These are phyloP conservation scores for Anagrus nilaparvatae DNA, from an alignment of 1,140 invertebrate species.

Conservation along the genomic window DNA sequence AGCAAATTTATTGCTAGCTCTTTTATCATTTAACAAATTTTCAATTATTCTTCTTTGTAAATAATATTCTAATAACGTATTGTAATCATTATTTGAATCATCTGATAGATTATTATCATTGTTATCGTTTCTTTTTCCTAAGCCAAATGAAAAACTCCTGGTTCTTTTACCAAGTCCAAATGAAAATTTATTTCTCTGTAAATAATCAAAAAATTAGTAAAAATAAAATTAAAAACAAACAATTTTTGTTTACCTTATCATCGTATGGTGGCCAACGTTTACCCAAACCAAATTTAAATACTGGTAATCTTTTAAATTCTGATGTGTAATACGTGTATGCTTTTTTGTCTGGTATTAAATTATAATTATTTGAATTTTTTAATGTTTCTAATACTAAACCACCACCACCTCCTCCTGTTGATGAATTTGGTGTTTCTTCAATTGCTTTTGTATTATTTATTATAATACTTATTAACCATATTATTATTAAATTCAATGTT, in stretches of 20 bases:
- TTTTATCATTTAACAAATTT: slow-evolving; percentile 23
- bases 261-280: slow-evolving; percentile 40
- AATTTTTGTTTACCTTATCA: slow-evolving; percentile 19
- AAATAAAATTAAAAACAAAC: neutral
- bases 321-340: slow-evolving; percentile 54
- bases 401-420: too few relatives aligned
- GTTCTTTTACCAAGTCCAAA: slow-evolving; percentile 50
- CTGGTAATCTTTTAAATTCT: slow-evolving; percentile 53
- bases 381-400: too few relatives aligned
- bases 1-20: slow-evolving; percentile 15
- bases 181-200: slow-evolving; percentile 37
- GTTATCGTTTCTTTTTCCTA: slow-evolving; percentile 35
- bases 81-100: slow-evolving; percentile 15
- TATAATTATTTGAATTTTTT: too few relatives aligned
- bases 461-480: too few relatives aligned
- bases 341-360: too few relatives aligned
- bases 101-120: neutral
- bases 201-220: slow-evolving; percentile 5
- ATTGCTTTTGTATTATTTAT: too few relatives aligned
- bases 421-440: too few relatives aligned
- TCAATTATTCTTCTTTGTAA: slow-evolving; percentile 15
- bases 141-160: slow-evolving; percentile 38
- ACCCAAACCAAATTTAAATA: slow-evolving; percentile 56
- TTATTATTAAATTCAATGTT: too few relatives aligned
- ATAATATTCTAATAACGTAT: slow-evolving; percentile 5